A percentile compares a stretch with the other conserved stretches of the same genome.
Evolutionary conservation across 2,113 vertebrate genomes (phyloP).

Genomic region (Orycteropus afer): DNA sequence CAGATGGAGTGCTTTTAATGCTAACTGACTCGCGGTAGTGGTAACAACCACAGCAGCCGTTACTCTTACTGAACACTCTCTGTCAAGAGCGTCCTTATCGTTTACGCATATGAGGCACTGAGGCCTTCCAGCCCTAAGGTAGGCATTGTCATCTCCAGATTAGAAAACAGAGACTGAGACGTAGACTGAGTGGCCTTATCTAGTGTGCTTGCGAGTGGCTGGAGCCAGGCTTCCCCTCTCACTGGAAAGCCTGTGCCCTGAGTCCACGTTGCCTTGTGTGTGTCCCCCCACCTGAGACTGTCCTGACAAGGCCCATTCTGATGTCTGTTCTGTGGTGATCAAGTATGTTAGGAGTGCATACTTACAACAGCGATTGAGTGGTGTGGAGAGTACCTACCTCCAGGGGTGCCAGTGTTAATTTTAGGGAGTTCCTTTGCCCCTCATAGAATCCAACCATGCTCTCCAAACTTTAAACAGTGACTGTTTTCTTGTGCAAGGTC

Average conservation of each 20-base stretch:
- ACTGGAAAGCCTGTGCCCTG: background rate
- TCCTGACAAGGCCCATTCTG: background rate
- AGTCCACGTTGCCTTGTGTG: background rate
- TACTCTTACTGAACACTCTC: background rate
- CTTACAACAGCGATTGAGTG: background rate
- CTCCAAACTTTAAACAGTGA: background rate
- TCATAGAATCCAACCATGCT: background rate
- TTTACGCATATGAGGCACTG: background rate
- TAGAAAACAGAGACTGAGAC: background rate
- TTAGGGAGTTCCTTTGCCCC: background rate
- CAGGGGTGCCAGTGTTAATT: background rate
- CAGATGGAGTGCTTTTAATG: background rate
- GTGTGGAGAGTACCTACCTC: background rate
- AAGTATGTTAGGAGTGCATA: background rate
- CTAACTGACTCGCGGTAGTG: accelerated
- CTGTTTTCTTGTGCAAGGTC: background rate
- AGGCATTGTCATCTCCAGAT: background rate
- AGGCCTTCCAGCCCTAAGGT: background rate
- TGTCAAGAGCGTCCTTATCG: background rate
- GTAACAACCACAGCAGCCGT: accelerated
- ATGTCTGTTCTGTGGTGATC: background rate
- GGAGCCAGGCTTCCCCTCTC: background rate
- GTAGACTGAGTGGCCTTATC: background rate
- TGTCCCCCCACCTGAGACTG: background rate
- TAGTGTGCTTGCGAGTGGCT: background rate